Evolutionary conservation across 2,113 vertebrate genomes (phyloP).

Genomic region (Megaleporinus macrocephalus): DNA sequence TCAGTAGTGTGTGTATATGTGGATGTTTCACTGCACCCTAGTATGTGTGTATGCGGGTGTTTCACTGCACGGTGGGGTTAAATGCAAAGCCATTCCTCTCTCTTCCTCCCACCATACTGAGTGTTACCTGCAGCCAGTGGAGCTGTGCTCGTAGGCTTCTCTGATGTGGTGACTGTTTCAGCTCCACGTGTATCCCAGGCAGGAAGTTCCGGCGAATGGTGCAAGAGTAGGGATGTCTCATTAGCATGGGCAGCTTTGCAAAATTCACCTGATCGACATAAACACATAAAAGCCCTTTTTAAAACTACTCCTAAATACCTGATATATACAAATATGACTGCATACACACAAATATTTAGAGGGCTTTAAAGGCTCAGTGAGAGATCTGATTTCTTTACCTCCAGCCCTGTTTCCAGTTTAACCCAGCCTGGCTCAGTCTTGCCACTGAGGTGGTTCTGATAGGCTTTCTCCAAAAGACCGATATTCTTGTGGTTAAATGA

Average conservation of each 20-base stretch:
- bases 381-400: constrained; percentile 76
- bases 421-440: constrained; percentile 75
- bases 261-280: constrained; percentile 85
- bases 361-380: neutral
- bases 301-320: too few relatives aligned
- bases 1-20: too few relatives aligned
- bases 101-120: neutral
- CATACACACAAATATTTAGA: neutral
- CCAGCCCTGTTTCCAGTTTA: constrained; percentile 83
- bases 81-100: too few relatives aligned
- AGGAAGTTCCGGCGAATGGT: constrained; percentile 89
- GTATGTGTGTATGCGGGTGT: too few relatives aligned
- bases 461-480: constrained; percentile 85
- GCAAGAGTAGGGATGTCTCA: constrained; percentile 84
- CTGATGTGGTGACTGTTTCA: constrained; percentile 92
- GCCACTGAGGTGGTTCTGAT: constrained; percentile 77
- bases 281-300: neutral
- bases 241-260: constrained; percentile 82
- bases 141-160: constrained; percentile 90
- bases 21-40: too few relatives aligned
- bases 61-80: too few relatives aligned
- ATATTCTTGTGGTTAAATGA: constrained; percentile 93
- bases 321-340: neutral
- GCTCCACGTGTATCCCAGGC: constrained; percentile 91
- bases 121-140: constrained; percentile 92